Evolutionary conservation across 2,888 invertebrate species (phyloP).

Genomic region (Osedax frankpressi): DNA sequence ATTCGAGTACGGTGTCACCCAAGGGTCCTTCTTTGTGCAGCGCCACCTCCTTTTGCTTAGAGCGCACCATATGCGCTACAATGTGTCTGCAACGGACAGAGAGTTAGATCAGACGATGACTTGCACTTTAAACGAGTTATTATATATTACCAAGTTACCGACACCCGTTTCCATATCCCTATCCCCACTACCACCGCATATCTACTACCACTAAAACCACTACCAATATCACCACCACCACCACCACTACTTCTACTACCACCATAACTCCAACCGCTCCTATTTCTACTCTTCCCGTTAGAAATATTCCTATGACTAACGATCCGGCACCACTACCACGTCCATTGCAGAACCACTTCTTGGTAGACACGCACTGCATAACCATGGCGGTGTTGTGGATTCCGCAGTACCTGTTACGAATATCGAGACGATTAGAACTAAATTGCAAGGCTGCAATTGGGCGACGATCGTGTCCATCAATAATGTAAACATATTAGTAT

Average conservation of each 20-base stretch:
- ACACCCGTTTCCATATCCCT: too few species aligned
- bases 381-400: conserved; percentile 94
- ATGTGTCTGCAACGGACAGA: conserved; percentile 92
- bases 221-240: too few species aligned
- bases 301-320: conserved; percentile 32
- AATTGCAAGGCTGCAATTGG: too few species aligned
- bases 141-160: too few species aligned
- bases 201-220: too few species aligned
- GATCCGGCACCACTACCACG: conserved; percentile 85
- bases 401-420: conserved; percentile 72
- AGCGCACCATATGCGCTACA: conserved; percentile 91
- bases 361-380: conserved; percentile 93
- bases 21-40: conserved; percentile 91
- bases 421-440: too few species aligned
- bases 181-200: too few species aligned
- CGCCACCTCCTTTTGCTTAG: conserved; percentile 98
- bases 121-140: neutral
- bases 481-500: too few species aligned
- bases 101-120: neutral
- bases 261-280: too few species aligned
- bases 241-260: too few species aligned
- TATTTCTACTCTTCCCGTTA: neutral
- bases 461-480: too few species aligned
- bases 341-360: conserved; percentile 99
- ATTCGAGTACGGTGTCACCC: conserved; percentile 92